A percentile compares a stretch with the other conserved stretches of the same genome.
phyloP scores from a whole-genome alignment of 2,113 vertebrate genomes.

The Galemys pyrenaicus region DNA sequence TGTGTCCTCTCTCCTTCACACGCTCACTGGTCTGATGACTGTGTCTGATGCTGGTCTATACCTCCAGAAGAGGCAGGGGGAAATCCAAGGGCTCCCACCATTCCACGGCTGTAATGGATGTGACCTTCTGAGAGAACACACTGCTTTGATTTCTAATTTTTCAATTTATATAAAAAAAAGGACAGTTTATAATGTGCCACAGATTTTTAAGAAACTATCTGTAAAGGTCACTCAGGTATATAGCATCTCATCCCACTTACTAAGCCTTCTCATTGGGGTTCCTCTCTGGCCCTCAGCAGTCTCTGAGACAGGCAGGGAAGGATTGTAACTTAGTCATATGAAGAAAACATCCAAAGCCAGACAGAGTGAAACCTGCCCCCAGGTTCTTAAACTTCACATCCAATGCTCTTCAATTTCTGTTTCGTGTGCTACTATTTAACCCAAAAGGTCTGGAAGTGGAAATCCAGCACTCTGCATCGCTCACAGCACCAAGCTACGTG shows the following conservation, averaged over 20 bases:
- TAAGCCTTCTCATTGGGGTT: neutral
- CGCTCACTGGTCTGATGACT: neutral
- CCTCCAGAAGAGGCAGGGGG: neutral
- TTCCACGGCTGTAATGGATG: neutral
- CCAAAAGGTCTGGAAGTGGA: neutral
- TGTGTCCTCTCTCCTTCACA: neutral
- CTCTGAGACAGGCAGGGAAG: neutral
- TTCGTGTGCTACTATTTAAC: neutral
- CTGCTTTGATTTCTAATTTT: constrained; percentile 17
- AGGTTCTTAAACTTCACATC: neutral
- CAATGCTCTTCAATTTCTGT: neutral
- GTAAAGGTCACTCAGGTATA: constrained; percentile 44
- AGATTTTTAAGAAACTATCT: neutral
- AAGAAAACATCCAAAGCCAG: neutral
- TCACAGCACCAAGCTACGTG: neutral
- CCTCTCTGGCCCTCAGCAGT: neutral
- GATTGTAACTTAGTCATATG: neutral
- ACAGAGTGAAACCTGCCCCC: neutral
- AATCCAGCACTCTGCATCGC: neutral
- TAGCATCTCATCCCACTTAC: neutral
- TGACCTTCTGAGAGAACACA: neutral
- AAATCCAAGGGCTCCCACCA: neutral
- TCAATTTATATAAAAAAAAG: neutral
- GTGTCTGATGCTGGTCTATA: neutral
- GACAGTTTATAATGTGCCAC: neutral